These are phyloP conservation scores for Drosophila quinaria DNA, from an alignment of 2,888 invertebrate genomes.

Conservation along the genomic window DNA sequence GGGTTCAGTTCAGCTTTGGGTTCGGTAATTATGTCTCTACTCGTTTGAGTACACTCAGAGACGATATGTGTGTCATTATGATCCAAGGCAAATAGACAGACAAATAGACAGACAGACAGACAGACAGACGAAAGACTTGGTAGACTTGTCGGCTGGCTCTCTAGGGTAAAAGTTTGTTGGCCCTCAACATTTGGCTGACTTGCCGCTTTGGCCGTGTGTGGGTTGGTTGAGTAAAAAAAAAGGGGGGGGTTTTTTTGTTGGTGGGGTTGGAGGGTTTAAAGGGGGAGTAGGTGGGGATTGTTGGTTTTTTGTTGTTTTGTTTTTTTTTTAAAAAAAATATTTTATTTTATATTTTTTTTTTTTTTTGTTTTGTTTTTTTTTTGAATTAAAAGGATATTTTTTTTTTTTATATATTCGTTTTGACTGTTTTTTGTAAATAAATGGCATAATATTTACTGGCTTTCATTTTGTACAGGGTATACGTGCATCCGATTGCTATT, in stretches of 20 bases:
- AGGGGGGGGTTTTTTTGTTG: no score
- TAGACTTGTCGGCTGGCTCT: slow-evolving; percentile 54
- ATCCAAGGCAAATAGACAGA: slow-evolving; percentile 24
- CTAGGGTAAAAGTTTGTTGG: slow-evolving; percentile 71
- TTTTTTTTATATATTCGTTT: no score
- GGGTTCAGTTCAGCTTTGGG: slow-evolving; percentile 64
- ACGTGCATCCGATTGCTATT: neutral
- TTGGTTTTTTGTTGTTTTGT: no score
- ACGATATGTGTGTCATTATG: slow-evolving; percentile 38
- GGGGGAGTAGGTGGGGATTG: no score
- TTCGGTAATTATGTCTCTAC: slow-evolving; percentile 37
- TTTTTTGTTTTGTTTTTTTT: no score
- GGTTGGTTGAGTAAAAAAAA: no score
- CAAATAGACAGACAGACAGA: slow-evolving; percentile 17
- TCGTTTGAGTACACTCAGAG: slow-evolving; percentile 47
- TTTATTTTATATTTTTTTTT: no score
- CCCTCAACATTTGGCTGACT: slow-evolving; percentile 56
- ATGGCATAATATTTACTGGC: neutral
- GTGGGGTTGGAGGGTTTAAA: no score
- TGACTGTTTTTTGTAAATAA: no score
- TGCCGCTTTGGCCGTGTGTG: slow-evolving; percentile 66
- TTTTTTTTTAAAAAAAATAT: no score
- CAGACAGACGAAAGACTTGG: slow-evolving; percentile 30
- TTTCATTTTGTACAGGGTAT: slow-evolving; percentile 4
- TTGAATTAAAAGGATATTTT: no score